Percentiles rank a stretch among this genome's conserved stretches.
phyloP scores from a whole-genome alignment of 2,113 vertebrate species.

The Emydura subglobosa region DNA sequence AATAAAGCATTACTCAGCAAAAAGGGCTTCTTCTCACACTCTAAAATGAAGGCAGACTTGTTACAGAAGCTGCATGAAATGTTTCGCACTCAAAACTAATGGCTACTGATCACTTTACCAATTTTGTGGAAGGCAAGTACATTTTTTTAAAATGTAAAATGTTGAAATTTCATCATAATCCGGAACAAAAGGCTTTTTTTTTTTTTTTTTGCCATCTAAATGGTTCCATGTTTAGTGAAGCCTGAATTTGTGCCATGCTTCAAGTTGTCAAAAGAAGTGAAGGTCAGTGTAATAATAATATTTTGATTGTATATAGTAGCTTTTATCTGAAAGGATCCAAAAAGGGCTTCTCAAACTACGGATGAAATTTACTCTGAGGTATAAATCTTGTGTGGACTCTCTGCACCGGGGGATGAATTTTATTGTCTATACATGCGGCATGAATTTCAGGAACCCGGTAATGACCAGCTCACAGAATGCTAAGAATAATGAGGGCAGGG shows the following conservation, averaged over 20 bases:
- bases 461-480: background rate
- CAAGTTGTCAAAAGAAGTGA: background rate
- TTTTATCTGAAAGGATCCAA: background rate
- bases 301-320: background rate
- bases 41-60: background rate
- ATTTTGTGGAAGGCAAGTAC: background rate
- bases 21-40: rapidly evolving
- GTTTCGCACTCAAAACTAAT: background rate
- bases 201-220: background rate
- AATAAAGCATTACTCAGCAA: background rate
- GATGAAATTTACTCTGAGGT: background rate
- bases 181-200: background rate
- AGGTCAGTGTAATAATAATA: background rate
- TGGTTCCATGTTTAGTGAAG: background rate
- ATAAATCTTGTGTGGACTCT: background rate
- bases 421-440: background rate
- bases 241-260: rapidly evolving
- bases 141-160: rapidly evolving
- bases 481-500: background rate
- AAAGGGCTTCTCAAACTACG: background rate
- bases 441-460: rapidly evolving
- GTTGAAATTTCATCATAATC: background rate
- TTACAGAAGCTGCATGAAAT: background rate
- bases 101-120: background rate
- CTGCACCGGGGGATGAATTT: background rate